Base-by-base conservation (phyloP, 2,797 vertebrate genomes). In the Perodicticus potto region DNA sequence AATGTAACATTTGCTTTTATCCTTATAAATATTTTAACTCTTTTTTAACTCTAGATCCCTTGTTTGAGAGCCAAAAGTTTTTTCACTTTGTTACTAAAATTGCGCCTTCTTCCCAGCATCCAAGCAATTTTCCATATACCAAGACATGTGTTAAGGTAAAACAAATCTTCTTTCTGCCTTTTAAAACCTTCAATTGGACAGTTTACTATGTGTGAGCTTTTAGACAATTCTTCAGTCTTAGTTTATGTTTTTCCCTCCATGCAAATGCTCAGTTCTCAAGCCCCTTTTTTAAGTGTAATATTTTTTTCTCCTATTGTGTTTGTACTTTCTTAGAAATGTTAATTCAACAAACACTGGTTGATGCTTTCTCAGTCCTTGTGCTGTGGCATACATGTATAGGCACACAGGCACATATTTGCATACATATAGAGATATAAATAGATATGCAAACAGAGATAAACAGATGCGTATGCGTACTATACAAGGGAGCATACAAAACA, bases 11-110 rank as follows among this genome's bases (percentile, higher is more conserved):
- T 93, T 74, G 72, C 93, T 95, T 96, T 95, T 95, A 63, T 91
- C 49, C 45, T 97, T 96, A 89, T 95, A 96, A 97, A 98, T 97
- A 95, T 95, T 98, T 95, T 95, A 90, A 95, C 92, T 94, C 88
- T 95, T 93, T 61, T 92, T 94, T 95, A 85, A 13, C 86, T 94
- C 89, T 49, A 86, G 67, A 90, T 76, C 37, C 70, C 84, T 78
- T 89, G 86, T 83, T 96, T 96, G 93, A 96, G 93, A 97, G 93
- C 81, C 93, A 97, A 37, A 69, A 70, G 76, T 87, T 87, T 77
- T 69, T 80, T 87, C 83, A 53, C 61, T 74, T 93, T 49, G 37
- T 80, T 70, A 74, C 63, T 57, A 49, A 80, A 80, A 93, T 86
- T 57, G 61, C 37, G 72, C 90, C 81, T 89, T 93, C 5, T 90